These are phyloP conservation scores for Heterodera carotae DNA, from an alignment of 1,140 invertebrate species.

Conservation along the genomic window DNA sequence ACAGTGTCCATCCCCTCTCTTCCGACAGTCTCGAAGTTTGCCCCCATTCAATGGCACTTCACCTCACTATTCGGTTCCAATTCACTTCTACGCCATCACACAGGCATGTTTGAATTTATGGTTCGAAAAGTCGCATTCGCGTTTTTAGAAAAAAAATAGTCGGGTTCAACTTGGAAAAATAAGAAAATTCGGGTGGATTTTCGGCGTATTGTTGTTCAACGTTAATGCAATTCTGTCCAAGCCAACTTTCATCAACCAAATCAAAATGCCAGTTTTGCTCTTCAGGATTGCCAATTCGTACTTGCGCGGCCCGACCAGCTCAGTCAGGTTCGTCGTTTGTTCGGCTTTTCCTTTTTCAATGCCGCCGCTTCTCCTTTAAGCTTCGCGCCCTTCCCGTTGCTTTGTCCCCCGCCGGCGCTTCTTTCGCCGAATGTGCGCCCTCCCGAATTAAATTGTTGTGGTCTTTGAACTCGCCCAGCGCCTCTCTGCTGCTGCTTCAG, in stretches of 20 bases:
- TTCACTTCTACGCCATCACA: slow-evolving; percentile 18
- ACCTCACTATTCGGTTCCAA: neutral
- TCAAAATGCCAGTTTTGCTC: neutral
- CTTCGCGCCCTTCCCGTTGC: neutral
- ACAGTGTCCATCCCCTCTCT: slow-evolving; percentile 16
- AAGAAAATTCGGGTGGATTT: too few species aligned
- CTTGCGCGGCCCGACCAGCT: slow-evolving; percentile 20
- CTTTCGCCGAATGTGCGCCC: slow-evolving; percentile 10
- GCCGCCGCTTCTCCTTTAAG: neutral
- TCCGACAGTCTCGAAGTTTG: neutral
- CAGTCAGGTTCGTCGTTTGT: neutral
- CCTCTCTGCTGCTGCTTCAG: slow-evolving; percentile 25
- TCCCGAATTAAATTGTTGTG: slow-evolving; percentile 15
- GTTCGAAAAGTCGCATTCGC: neutral
- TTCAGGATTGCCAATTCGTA: slow-evolving; percentile 25
- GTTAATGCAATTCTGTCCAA: too few species aligned
- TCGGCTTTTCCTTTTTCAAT: neutral
- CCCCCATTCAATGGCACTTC: neutral
- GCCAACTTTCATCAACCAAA: too few species aligned
- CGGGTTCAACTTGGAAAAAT: too few species aligned
- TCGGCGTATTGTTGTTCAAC: slow-evolving; percentile 3
- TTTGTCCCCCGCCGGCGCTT: neutral
- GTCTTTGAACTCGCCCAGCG: neutral
- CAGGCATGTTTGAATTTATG: slow-evolving; percentile 13
- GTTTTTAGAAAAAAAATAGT: too few species aligned